Evolutionary conservation across 1,140 invertebrate genomes (phyloP).

Genomic region (Temnothorax curvispinosus): DNA sequence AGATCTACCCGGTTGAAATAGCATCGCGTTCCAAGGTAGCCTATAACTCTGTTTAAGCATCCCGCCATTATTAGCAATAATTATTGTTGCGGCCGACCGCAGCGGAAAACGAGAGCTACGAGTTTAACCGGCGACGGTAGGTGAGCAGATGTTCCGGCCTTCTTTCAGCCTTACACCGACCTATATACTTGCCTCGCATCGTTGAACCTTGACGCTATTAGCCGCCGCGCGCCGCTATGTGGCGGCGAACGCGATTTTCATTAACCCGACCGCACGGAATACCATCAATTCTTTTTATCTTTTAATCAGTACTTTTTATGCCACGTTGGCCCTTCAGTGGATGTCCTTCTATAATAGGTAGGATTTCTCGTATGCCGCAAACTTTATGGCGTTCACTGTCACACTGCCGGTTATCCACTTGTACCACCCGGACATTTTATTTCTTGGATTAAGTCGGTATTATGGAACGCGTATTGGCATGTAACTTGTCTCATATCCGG

Average conservation of each 20-base stretch:
- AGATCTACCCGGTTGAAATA: slow-evolving; percentile 8
- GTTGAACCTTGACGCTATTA: slow-evolving; percentile 59
- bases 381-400: not conserved
- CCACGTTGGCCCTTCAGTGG: not conserved
- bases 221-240: slow-evolving; percentile 10
- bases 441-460: slow-evolving; percentile 30
- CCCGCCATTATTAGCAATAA: slow-evolving; percentile 59
- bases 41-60: slow-evolving; percentile 62
- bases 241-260: slow-evolving; percentile 48
- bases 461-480: not conserved
- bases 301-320: slow-evolving; percentile 32
- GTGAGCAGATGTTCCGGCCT: slow-evolving; percentile 50
- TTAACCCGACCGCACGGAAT: slow-evolving; percentile 30
- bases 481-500: not conserved
- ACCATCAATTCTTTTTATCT: slow-evolving; percentile 30
- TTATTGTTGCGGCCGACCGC: slow-evolving; percentile 61
- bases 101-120: slow-evolving; percentile 55
- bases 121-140: slow-evolving; percentile 38
- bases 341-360: not conserved
- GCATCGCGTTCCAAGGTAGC: slow-evolving; percentile 24
- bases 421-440: slow-evolving; percentile 24
- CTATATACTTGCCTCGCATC: slow-evolving; percentile 51
- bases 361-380: slow-evolving; percentile 2
- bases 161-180: slow-evolving; percentile 41
- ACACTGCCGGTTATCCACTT: not conserved